These are phyloP conservation scores for Pitangus sulphuratus DNA, from an alignment of 2,797 vertebrate species.

Conservation along the genomic window DNA sequence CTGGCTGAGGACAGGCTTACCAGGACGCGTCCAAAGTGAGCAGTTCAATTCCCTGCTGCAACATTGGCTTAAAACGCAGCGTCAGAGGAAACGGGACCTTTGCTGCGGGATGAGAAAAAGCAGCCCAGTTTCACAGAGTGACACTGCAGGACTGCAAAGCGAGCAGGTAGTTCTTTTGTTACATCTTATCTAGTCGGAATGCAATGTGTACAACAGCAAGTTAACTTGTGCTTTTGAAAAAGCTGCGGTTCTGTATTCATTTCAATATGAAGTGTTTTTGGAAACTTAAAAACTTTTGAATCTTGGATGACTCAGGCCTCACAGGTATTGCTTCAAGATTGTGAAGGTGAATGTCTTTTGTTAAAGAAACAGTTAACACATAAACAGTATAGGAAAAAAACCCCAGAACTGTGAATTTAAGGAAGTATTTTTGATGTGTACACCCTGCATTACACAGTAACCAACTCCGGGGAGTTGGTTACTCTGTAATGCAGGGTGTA, in stretches of 20 bases:
- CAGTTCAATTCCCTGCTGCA: slow-evolving; percentile 97
- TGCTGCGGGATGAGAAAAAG: slow-evolving; percentile 75
- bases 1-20: slow-evolving; percentile 76
- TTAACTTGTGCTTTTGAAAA: background rate
- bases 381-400: background rate
- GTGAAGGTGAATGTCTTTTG: background rate
- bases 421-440: background rate
- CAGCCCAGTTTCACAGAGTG: background rate
- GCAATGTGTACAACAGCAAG: background rate
- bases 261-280: background rate
- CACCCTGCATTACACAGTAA: background rate
- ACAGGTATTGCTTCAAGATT: background rate
- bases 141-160: background rate
- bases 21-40: slow-evolving; percentile 97
- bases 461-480: background rate
- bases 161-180: background rate
- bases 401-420: background rate
- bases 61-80: slow-evolving; percentile 97
- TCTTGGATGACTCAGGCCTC: background rate
- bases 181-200: background rate
- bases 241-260: background rate
- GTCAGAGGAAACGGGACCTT: slow-evolving; percentile 98
- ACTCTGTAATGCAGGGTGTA: too few relatives aligned
- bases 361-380: background rate
- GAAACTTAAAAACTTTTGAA: background rate